Evolutionary conservation across 2,797 vertebrate genomes (phyloP).

Genomic region (Helicolenus hilgendorfi): DNA sequence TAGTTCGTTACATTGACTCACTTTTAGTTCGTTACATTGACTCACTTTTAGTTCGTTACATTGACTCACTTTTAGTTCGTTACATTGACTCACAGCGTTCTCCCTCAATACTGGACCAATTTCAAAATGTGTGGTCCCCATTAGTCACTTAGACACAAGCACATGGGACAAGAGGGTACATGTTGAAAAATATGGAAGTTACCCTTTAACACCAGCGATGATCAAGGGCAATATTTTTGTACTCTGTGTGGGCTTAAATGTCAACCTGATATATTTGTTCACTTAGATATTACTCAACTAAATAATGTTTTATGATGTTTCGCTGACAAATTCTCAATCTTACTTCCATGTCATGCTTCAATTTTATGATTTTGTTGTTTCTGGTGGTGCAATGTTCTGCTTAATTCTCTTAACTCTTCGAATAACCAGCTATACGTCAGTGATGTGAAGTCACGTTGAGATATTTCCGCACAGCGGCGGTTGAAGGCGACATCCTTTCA

Average conservation of each 20-base stretch:
- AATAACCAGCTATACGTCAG: not conserved
- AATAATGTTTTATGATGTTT: not conserved
- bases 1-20: no score
- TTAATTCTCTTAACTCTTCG: not conserved
- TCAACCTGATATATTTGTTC: not conserved
- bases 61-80: no score
- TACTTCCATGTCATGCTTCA: not conserved
- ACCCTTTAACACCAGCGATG: not conserved
- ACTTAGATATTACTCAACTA: not conserved
- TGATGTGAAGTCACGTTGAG: not conserved
- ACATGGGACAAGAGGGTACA: no score
- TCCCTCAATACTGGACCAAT: no score
- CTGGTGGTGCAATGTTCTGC: not conserved
- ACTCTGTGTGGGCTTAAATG: not conserved
- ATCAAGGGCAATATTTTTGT: not conserved
- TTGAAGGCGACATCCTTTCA: not conserved
- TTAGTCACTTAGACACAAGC: no score
- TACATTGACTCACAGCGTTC: no score
- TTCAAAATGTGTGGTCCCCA: no score
- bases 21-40: no score
- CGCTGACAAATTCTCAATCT: not conserved
- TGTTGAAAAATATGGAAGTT: no score
- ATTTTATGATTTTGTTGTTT: not conserved
- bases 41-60: no score
- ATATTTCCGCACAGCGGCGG: conserved; percentile 5